Percentiles rank a stretch among this genome's conserved stretches.
Evolutionary conservation across 2,797 vertebrate species (phyloP).

Genomic region (Helicolenus hilgendorfi): DNA sequence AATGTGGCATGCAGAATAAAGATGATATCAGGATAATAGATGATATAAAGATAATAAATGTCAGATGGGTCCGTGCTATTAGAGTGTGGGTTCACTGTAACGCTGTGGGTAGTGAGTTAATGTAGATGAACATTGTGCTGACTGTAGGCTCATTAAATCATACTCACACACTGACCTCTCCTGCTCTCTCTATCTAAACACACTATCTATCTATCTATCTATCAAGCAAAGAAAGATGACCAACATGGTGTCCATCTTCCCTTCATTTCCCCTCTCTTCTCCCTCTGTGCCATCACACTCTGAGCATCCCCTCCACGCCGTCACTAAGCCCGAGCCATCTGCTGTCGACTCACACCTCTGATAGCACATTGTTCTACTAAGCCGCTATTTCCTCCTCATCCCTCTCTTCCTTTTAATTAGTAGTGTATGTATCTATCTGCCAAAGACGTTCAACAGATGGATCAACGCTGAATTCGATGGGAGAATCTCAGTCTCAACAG

Average conservation of each 20-base stretch:
- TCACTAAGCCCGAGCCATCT: constrained; percentile 71
- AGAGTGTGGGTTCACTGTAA: not conserved
- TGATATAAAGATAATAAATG: constrained; percentile 8
- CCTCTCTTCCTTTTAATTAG: constrained; percentile 63
- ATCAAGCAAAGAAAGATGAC: constrained; percentile 3
- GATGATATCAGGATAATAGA: not conserved
- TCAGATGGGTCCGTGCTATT: not conserved
- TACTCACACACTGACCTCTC: not conserved
- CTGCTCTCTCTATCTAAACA: not conserved
- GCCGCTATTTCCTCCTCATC: constrained; percentile 41
- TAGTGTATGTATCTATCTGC: constrained; percentile 36
- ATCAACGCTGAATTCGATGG: constrained; percentile 41
- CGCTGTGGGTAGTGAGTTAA: not conserved
- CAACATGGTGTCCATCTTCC: not conserved
- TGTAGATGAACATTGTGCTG: not conserved
- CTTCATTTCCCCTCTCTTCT: not conserved
- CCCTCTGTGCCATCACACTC: constrained; percentile 17
- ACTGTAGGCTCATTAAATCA: constrained; percentile 10
- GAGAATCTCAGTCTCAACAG: constrained; percentile 40
- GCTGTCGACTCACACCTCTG: constrained; percentile 78
- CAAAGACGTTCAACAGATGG: constrained; percentile 60
- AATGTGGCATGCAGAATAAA: constrained; percentile 29
- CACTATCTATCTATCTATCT: not conserved
- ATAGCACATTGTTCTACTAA: constrained; percentile 68
- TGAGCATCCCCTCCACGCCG: constrained; percentile 22